Percentiles rank a stretch among this genome's conserved stretches.
Conservation (phyloP, 2,113 vertebrate genomes). For the Bothrops jararaca region DNA sequence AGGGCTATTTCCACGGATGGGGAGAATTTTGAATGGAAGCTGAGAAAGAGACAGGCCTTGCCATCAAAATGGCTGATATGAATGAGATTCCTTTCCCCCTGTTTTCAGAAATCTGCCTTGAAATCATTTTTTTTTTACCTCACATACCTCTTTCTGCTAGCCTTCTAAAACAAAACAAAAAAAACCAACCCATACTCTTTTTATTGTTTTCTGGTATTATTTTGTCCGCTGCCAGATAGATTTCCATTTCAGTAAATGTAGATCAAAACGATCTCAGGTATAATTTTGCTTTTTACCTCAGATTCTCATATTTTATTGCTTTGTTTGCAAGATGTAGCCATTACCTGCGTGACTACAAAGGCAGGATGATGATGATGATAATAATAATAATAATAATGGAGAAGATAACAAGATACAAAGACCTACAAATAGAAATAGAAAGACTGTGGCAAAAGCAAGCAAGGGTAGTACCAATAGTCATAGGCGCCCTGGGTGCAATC, state of each 20-base stretch:
- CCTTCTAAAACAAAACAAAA: not conserved
- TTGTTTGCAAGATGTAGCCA: not conserved
- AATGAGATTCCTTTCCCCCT: conserved; percentile 4
- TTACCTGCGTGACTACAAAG: not conserved
- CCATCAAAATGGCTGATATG: not conserved
- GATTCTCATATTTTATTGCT: not conserved
- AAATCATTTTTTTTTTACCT: not conserved
- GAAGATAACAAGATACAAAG: too few relatives aligned
- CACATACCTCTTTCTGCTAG: not conserved
- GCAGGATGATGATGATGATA: not conserved
- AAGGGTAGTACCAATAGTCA: too few relatives aligned
- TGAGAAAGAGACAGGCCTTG: not conserved
- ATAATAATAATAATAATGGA: too few relatives aligned
- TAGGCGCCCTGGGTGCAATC: too few relatives aligned
- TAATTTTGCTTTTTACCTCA: not conserved
- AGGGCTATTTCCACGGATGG: not conserved
- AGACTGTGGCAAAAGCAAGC: too few relatives aligned
- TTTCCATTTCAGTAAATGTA: not conserved
- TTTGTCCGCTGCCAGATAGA: not conserved
- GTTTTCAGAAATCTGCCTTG: conserved; percentile 12
- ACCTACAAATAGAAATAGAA: too few relatives aligned
- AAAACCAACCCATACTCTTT: not conserved
- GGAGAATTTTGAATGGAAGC: conserved; percentile 12
- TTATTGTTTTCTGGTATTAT: not conserved
- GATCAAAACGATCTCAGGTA: not conserved